Evolutionary conservation across 1,140 invertebrate species (phyloP).

Genomic region (Mesaphorura yosii): DNA sequence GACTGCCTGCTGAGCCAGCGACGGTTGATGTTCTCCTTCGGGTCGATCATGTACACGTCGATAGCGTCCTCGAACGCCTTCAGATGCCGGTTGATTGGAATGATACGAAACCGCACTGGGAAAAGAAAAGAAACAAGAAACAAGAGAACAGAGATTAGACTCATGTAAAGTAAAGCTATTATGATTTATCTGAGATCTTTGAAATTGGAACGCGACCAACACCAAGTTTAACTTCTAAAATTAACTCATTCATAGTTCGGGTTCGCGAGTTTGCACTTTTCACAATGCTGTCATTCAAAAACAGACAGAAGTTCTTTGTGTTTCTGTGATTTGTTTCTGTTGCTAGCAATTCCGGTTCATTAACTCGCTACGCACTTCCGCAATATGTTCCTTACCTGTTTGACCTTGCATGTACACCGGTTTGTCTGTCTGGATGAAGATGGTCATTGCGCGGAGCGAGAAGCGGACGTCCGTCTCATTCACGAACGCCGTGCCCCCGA

Average conservation of each 20-base stretch:
- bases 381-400: constrained; percentile 56
- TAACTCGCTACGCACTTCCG: too few species aligned
- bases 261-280: too few species aligned
- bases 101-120: constrained; percentile 68
- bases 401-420: constrained; percentile 90
- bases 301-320: too few species aligned
- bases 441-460: constrained; percentile 81
- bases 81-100: constrained; percentile 78
- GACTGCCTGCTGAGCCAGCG: constrained; percentile 44
- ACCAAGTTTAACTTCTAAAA: too few species aligned
- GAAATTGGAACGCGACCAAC: too few species aligned
- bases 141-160: not conserved
- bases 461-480: constrained; percentile 70
- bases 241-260: too few species aligned
- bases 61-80: constrained; percentile 75
- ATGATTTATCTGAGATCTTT: too few species aligned
- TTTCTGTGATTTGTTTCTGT: too few species aligned
- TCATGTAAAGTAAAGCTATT: not conserved
- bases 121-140: too few species aligned
- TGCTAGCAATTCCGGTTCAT: too few species aligned
- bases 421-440: constrained; percentile 90
- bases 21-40: constrained; percentile 42
- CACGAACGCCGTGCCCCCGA: constrained; percentile 64
- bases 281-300: too few species aligned
- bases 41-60: constrained; percentile 81